Percentiles rank a stretch among this genome's conserved stretches.
These are phyloP conservation scores for Drosophila leontia DNA, from an alignment of 1,140 invertebrate genomes.

Conservation along the genomic window DNA sequence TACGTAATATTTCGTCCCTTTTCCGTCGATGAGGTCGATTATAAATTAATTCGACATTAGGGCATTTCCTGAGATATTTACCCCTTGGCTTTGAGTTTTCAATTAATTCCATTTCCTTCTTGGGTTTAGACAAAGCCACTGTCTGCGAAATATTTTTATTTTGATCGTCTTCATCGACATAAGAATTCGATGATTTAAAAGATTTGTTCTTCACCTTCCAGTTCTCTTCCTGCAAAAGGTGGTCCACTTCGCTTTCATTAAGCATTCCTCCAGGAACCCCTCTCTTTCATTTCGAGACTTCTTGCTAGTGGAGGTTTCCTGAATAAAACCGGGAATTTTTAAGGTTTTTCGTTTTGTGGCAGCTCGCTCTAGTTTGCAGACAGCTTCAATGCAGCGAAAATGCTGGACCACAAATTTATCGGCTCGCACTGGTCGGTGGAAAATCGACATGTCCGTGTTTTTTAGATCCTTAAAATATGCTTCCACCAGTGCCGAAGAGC, in stretches of 20 bases:
- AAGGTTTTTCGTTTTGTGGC: not conserved
- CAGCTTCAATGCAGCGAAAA: not conserved
- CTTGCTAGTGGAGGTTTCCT: not conserved
- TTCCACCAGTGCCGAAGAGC: constrained; percentile 8
- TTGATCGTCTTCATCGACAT: constrained; percentile 1
- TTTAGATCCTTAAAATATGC: not conserved
- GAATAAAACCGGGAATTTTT: not conserved
- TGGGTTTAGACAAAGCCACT: not conserved
- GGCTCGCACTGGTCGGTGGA: constrained; percentile 4
- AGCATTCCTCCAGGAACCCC: not conserved
- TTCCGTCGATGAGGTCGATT: constrained; percentile 7
- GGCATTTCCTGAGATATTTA: not conserved
- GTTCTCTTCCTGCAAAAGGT: not conserved
- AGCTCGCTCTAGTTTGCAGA: not conserved
- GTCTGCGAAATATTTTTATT: not conserved
- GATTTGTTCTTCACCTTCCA: not conserved
- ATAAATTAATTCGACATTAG: not conserved
- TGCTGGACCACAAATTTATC: constrained; percentile 6
- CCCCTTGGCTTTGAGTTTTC: not conserved
- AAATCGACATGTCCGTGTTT: not conserved
- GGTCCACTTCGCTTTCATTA: not conserved
- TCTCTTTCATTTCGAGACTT: not conserved
- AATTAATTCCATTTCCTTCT: not conserved
- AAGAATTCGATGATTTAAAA: not conserved
- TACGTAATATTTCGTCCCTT: constrained; percentile 1